Percentiles rank a stretch among this genome's conserved stretches.
phyloP scores from a whole-genome alignment of 2,113 vertebrate genomes.

The Ovis canadensis region DNA sequence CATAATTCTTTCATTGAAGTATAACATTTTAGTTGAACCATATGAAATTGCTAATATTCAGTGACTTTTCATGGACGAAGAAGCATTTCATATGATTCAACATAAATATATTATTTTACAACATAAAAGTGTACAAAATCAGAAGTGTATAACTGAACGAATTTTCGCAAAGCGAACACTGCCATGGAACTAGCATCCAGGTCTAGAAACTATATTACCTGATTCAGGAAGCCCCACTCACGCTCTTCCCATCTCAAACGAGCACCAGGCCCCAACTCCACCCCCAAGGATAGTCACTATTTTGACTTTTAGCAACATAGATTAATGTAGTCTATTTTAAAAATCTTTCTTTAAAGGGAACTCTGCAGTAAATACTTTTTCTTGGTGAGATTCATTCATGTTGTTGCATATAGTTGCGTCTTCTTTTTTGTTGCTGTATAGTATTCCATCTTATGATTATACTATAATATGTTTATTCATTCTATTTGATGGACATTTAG shows the following conservation, averaged over 20 bases:
- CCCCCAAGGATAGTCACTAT: not conserved
- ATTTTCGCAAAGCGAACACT: not conserved
- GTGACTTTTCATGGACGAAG: not conserved
- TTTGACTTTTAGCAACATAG: not conserved
- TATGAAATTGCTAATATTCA: not conserved
- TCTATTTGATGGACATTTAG: not conserved
- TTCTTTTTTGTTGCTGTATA: not conserved
- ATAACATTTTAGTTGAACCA: not conserved
- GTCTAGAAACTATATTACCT: not conserved
- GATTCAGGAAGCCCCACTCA: not conserved
- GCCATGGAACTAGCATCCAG: not conserved
- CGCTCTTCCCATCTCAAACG: not conserved
- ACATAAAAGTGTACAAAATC: not conserved
- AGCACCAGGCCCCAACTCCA: not conserved
- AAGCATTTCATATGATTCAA: not conserved
- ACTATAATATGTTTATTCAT: not conserved
- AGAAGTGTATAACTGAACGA: not conserved
- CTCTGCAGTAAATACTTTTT: not conserved
- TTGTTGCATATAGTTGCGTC: not conserved
- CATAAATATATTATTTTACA: not conserved
- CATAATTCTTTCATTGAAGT: slow-evolving; percentile 4
- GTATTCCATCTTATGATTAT: not conserved
- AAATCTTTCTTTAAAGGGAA: not conserved
- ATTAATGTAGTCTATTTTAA: not conserved
- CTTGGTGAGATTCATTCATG: not conserved